Evolutionary conservation across 1,140 invertebrate species (phyloP), one percentile per base, ranked within the genome.

Genomic region (Diachasma alloeum): DNA sequence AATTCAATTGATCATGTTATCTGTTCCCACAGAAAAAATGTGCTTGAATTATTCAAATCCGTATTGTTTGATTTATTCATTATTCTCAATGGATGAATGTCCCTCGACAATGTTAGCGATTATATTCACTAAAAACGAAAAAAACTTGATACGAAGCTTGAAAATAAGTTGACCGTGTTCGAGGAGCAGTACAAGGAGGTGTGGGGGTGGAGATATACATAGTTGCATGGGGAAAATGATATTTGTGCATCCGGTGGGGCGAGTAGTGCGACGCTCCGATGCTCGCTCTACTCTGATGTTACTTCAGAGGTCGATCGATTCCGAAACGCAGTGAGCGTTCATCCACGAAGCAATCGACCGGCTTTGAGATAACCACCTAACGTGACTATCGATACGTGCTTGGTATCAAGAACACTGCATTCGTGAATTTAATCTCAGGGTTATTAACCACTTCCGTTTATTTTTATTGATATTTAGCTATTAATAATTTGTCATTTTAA

Each of bases 281-380:
- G 26, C 59, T 66, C 26, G 10, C 59, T 31, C 24, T 66, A 66
- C 24, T 66, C 22, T 36, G 26, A 13, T 66, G 26, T n/a, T 31
- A 66, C 26, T 36, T n/a, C 26, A 31, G 10, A 31, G 63, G 26
- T 66, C 42, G 68, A 71, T 71, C 39, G 68, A 70, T 71, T 71
- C 42, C 17, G 13, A 66, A 66, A 66, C 63, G 63, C 63, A 66
- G 17, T 19, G 68, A 71, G 68, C 68, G 42, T 71, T 71, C 68
- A 71, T 71, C 68, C 42, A 22, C 68, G 42, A 71, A 48, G 39
- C 42, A 71, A 71, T 71, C 42, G 68, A n/a, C 68, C 68, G 39
- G 42, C 68, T 71, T 71, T 66, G 63, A 66, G 63, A 66, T 66
- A 66, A 66, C 63, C 9, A 66, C 63, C 63, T 36, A 66, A 66